Evolutionary conservation across 1,140 invertebrate genomes (phyloP).

Genomic region (Hirudo medicinalis): DNA sequence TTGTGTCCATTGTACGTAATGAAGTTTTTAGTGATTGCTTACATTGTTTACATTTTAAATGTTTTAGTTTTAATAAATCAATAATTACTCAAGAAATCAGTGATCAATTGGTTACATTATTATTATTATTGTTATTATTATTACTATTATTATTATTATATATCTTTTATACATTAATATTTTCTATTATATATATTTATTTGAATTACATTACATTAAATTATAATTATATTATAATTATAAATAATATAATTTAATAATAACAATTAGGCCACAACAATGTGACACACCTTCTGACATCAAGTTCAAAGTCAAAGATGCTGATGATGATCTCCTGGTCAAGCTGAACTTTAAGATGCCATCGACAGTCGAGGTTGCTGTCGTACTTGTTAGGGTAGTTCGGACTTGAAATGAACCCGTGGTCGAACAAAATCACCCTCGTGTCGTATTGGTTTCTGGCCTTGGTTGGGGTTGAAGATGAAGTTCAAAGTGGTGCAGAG

Average conservation of each 20-base stretch:
- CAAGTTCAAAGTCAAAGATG: constrained; percentile 23
- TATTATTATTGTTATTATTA: too few relatives aligned
- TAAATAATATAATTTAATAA: not conserved
- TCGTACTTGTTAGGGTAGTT: constrained; percentile 23
- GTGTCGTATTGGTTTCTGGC: not conserved
- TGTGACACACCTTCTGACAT: constrained; percentile 19
- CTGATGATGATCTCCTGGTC: constrained; percentile 19
- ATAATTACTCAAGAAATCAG: too few relatives aligned
- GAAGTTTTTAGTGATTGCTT: too few relatives aligned
- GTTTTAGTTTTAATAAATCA: not conserved
- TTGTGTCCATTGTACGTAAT: too few relatives aligned
- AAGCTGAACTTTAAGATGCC: constrained; percentile 18
- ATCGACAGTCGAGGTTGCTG: constrained; percentile 19
- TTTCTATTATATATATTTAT: too few relatives aligned
- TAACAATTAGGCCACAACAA: not conserved
- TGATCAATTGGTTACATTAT: too few relatives aligned
- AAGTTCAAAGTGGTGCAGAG: not conserved
- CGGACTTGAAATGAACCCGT: constrained; percentile 22
- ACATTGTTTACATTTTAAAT: not conserved
- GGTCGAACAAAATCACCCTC: not conserved
- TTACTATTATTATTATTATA: too few relatives aligned
- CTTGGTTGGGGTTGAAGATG: not conserved
- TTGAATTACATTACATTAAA: too few relatives aligned
- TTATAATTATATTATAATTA: too few relatives aligned
- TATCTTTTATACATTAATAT: too few relatives aligned